A percentile compares a stretch with the other conserved stretches of the same genome.
phyloP scores from a whole-genome alignment of 2,888 invertebrate genomes.

The Sylvicola cinctus region DNA sequence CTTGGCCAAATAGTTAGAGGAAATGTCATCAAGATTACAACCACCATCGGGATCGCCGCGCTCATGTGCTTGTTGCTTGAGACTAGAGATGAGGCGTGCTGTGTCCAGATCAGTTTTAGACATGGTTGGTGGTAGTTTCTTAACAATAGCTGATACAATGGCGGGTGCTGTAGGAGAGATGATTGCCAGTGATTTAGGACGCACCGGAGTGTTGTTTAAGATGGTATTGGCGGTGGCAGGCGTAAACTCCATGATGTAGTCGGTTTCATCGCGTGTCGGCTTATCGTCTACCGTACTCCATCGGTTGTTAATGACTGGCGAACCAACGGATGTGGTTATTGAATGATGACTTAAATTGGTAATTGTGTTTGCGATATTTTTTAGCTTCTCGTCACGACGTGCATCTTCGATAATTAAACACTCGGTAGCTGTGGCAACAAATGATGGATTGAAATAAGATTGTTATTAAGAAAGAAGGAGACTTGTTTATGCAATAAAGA shows the following conservation, averaged over 20 bases:
- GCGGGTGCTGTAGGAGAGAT: slow-evolving; percentile 24
- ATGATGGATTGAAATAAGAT: not conserved
- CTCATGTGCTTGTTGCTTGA: slow-evolving; percentile 27
- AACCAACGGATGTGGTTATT: slow-evolving; percentile 12
- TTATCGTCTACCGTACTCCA: slow-evolving; percentile 22
- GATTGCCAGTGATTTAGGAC: slow-evolving; percentile 25
- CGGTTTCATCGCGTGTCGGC: slow-evolving; percentile 24
- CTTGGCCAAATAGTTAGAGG: slow-evolving; percentile 25
- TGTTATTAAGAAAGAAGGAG: not conserved
- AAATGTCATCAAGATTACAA: slow-evolving; percentile 35
- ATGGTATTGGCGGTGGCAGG: not conserved
- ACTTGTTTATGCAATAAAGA: too few relatives aligned
- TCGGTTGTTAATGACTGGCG: slow-evolving; percentile 16
- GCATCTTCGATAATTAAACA: slow-evolving; percentile 24
- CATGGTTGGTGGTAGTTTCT: slow-evolving; percentile 20
- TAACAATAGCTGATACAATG: slow-evolving; percentile 27
- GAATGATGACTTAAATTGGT: slow-evolving; percentile 38
- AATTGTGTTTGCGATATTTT: slow-evolving; percentile 65
- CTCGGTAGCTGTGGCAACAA: slow-evolving; percentile 16
- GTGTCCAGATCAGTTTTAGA: not conserved
- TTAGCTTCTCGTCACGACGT: slow-evolving; percentile 48
- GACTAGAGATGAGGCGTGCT: slow-evolving; percentile 4
- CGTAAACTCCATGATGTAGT: slow-evolving; percentile 12
- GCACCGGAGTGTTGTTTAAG: slow-evolving; percentile 10
- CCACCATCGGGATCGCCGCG: slow-evolving; percentile 65